A percentile compares a stretch with the other conserved stretches of the same genome.
Evolutionary conservation across 1,140 invertebrate genomes (phyloP).

Genomic region (Fragariocoptes setiger): DNA sequence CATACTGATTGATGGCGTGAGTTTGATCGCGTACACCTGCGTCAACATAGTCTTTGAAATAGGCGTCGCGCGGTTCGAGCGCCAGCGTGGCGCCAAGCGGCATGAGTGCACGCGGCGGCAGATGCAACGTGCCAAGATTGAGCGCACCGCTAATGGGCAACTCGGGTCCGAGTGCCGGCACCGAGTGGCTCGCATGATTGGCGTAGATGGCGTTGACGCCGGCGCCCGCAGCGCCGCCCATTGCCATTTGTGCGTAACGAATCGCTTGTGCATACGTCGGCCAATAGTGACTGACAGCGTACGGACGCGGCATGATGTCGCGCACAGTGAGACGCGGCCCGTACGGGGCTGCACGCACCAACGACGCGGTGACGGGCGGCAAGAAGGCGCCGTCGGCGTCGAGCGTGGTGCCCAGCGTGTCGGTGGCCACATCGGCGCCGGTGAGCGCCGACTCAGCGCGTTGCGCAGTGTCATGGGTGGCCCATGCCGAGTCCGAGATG

Average conservation of each 20-base stretch:
- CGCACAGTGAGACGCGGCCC: neutral
- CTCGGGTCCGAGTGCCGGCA: neutral
- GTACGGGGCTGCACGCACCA: neutral
- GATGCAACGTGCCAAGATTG: neutral
- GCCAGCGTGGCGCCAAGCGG: neutral
- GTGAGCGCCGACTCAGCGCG: neutral
- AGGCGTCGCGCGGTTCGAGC: neutral
- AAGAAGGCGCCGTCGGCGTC: neutral
- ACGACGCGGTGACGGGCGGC: neutral
- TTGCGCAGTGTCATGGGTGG: neutral
- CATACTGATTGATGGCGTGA: too few relatives aligned
- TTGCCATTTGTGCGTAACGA: neutral
- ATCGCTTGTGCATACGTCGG: neutral
- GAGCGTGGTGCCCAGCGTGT: neutral
- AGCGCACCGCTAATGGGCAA: neutral
- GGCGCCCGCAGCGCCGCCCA: neutral
- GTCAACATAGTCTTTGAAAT: neutral
- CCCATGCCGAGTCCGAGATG: neutral
- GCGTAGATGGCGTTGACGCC: neutral
- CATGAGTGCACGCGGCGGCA: too few relatives aligned
- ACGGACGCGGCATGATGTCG: neutral
- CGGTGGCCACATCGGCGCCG: neutral
- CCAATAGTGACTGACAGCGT: neutral
- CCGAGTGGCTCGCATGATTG: neutral
- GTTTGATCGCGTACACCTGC: too few relatives aligned